Conservation (phyloP, 2,113 vertebrate species). For the Onychostruthus taczanowskii region DNA sequence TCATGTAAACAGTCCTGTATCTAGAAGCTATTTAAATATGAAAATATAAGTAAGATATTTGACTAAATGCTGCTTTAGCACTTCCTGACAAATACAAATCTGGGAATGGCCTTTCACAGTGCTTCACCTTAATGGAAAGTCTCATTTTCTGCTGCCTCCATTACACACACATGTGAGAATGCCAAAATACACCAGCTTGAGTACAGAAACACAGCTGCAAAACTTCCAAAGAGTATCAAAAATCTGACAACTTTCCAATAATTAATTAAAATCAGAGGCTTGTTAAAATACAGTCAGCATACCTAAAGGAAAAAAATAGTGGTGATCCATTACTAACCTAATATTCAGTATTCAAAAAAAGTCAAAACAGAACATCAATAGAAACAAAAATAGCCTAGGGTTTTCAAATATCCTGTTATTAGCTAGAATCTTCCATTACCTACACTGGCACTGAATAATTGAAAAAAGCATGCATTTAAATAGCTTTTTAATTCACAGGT, state of each 20-base stretch:
- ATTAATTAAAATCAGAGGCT: not conserved
- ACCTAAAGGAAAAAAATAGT: not conserved
- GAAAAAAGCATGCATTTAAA: conserved; percentile 42
- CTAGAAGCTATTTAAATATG: not conserved
- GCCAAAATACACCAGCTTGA: not conserved
- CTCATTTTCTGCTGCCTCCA: not conserved
- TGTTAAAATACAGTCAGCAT: not conserved
- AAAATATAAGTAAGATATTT: not conserved
- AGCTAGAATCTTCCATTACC: not conserved
- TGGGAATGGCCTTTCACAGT: not conserved
- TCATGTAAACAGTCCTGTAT: not conserved
- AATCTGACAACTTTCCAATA: not conserved
- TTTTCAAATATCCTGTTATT: not conserved
- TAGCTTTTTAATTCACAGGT: conserved; percentile 33
- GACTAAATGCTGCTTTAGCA: not conserved
- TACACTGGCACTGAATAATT: not conserved
- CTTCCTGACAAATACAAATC: not conserved
- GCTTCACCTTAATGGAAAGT: not conserved
- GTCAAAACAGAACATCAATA: not conserved
- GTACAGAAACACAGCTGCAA: not conserved
- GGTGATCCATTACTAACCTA: not conserved
- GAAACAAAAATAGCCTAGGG: not conserved
- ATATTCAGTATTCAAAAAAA: not conserved
- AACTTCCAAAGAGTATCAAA: not conserved
- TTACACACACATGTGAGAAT: not conserved